Base-by-base conservation (phyloP, 2,888 invertebrate genomes). In the Leptinotarsa haldemani region DNA sequence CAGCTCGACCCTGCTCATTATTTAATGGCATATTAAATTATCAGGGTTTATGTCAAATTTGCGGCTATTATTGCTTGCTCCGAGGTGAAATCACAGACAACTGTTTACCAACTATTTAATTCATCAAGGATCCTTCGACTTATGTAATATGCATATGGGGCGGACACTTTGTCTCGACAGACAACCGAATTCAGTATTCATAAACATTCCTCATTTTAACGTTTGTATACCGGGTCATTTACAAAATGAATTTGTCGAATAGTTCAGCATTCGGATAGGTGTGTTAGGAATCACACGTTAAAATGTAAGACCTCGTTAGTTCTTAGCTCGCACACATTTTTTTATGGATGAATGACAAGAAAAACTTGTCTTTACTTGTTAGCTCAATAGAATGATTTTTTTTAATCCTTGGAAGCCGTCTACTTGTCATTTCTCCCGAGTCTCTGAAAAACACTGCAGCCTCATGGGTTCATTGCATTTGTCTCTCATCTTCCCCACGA, bases 1-100 rank as follows among this genome's bases (percentile, higher is more conserved):
- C 75, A 80, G 75, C 77, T 81, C 81, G 83, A 84, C 83, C 83
- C 84, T 82, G 80, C 79, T 84, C 80, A 84, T 83, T 84, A 84
- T 84, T 84, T 84, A 82, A 83, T 83, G 79, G 81, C 80, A 80
- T 82, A 82, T 82, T 82, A 81, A 82, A 82, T 82, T 82, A 79
- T 79, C 74, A 72, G 77, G 78, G 78, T 71, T 80, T 79, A 81
- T 81, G 81, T 83, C 82, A 81, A 80, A 79, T 82, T 82, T 80
- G 78, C 78, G 66, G 66, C 66, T 73, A 75, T 73, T 70, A 69
- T 66, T 66, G 66, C 73, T 70, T 66, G 73, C 73, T 53, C 58
- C 25, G 73, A 63, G 69, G 69, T 73, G 70, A 70, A 61, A 70
- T 73, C 70, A 71, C 71, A 69, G 69, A 67, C 69, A 67, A 70